Percentiles rank a stretch among this genome's conserved stretches.
Conservation (phyloP, 2,888 invertebrate species). For the Pristionchus mayeri region DNA sequence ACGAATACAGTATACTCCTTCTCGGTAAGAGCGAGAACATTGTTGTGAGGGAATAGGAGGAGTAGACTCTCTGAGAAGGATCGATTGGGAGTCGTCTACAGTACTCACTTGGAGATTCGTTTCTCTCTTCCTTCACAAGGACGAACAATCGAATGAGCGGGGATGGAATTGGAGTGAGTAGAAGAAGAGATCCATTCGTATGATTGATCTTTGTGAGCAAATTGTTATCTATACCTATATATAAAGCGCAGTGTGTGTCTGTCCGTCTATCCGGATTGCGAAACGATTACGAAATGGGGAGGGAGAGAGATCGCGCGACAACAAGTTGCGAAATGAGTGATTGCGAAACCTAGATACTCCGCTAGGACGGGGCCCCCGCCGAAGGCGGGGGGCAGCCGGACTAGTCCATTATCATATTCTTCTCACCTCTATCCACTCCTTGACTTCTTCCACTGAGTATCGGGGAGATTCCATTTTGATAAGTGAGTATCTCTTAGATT, state of each 20-base stretch:
- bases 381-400: no score
- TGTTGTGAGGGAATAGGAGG: slow-evolving; percentile 29
- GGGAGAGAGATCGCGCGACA: no score
- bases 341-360: no score
- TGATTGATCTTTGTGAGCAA: slow-evolving; percentile 45
- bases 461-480: background rate
- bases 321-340: no score
- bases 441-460: background rate
- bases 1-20: slow-evolving; percentile 2
- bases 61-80: background rate
- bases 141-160: background rate
- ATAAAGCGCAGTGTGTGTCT: no score
- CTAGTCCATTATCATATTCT: no score
- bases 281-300: no score
- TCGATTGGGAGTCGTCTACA: background rate
- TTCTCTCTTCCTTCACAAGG: slow-evolving; percentile 10
- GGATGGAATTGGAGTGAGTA: background rate
- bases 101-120: slow-evolving; percentile 32
- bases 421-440: slow-evolving; percentile 17
- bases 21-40: background rate
- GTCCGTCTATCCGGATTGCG: no score
- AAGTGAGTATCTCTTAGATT: background rate
- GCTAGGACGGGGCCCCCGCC: no score
- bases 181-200: background rate
- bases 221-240: no score